phyloP scores from a whole-genome alignment of 1,140 invertebrate species.

The Sweltsa coloradensis region DNA sequence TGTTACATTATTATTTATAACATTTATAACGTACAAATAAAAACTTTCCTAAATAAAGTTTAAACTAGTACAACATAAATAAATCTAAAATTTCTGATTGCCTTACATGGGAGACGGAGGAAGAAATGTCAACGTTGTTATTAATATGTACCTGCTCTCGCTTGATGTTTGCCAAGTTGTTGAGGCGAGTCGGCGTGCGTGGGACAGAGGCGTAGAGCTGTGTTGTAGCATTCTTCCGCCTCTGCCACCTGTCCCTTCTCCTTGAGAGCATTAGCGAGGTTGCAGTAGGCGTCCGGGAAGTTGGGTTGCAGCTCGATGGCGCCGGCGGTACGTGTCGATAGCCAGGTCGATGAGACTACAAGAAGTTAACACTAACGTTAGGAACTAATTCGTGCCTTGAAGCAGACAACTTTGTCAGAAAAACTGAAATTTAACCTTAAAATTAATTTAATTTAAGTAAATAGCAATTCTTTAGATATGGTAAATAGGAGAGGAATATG shows the following conservation, averaged over 20 bases:
- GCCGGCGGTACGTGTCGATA: constrained; percentile 90
- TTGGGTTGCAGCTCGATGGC: constrained; percentile 98
- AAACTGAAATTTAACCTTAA: not conserved
- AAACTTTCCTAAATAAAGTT: too few relatives aligned
- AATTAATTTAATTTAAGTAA: not conserved
- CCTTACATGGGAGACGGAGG: too few relatives aligned
- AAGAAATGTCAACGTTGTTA: too few relatives aligned
- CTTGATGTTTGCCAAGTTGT: constrained; percentile 93
- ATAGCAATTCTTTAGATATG: too few relatives aligned
- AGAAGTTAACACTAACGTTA: constrained; percentile 13
- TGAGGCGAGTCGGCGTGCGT: constrained; percentile 97
- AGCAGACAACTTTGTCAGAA: not conserved
- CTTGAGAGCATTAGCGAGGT: constrained; percentile 97
- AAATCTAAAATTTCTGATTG: too few relatives aligned
- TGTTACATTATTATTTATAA: too few relatives aligned
- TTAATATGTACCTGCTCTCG: constrained; percentile 87
- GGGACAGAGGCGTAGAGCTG: constrained; percentile 86
- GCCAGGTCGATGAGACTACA: constrained; percentile 88
- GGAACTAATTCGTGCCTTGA: not conserved
- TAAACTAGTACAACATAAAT: too few relatives aligned
- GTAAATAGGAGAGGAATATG: too few relatives aligned
- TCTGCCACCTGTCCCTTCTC: constrained; percentile 92
- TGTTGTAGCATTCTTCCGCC: constrained; percentile 98
- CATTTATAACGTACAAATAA: too few relatives aligned
- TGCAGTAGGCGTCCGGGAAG: constrained; percentile 99